These are phyloP conservation scores for Gracilinanus agilis DNA, from an alignment of 2,113 vertebrate species.

Conservation along the genomic window DNA sequence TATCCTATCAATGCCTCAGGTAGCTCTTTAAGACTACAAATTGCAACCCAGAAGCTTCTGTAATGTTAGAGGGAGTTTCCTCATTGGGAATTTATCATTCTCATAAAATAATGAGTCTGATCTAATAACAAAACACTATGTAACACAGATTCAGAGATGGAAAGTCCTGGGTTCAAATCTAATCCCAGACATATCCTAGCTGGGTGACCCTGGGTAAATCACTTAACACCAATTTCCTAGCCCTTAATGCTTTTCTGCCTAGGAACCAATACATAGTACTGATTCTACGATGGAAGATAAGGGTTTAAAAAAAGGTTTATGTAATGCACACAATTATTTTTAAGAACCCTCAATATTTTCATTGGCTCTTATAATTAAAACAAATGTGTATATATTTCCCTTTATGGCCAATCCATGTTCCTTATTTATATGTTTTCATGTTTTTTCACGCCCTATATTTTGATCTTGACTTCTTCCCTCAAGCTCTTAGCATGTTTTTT, in stretches of 20 bases:
- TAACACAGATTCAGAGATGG: neutral
- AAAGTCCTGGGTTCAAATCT: no score
- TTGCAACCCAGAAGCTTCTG: neutral
- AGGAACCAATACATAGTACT: no score
- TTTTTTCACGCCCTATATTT: conserved; percentile 2
- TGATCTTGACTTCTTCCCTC: neutral
- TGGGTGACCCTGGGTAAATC: no score
- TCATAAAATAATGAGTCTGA: neutral
- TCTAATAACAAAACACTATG: neutral
- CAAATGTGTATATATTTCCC: conserved; percentile 21
- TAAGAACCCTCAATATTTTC: neutral
- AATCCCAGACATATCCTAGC: no score
- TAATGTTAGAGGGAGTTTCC: no score
- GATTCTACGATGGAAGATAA: no score
- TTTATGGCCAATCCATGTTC: conserved; percentile 1
- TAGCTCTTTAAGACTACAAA: neutral
- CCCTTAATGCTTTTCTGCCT: no score
- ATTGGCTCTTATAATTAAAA: neutral
- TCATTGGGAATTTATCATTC: neutral
- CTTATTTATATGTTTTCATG: conserved; percentile 30
- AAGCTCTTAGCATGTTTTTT: neutral
- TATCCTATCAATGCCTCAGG: neutral
- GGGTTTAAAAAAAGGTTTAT: no score
- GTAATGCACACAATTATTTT: neutral
- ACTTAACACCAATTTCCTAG: no score